Evolutionary conservation across 2,797 vertebrate genomes (phyloP).

Genomic region (Enteromius argenteus): DNA sequence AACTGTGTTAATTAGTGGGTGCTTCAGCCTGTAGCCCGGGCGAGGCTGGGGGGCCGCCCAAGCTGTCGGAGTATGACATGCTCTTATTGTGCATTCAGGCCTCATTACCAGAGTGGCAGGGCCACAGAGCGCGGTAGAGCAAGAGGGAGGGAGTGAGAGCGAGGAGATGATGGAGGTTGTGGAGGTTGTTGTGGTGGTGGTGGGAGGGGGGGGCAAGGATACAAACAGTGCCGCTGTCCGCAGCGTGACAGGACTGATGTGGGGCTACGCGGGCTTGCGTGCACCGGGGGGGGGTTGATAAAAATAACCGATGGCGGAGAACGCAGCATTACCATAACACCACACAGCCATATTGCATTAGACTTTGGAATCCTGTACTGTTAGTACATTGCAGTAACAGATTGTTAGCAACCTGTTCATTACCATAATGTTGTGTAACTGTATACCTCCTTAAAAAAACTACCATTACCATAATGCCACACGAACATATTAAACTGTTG

Average conservation of each 20-base stretch:
- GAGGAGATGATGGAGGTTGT: slow-evolving; percentile 48
- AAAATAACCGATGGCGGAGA: slow-evolving; percentile 71
- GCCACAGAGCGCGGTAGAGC: slow-evolving; percentile 59
- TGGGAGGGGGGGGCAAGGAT: slow-evolving; percentile 76
- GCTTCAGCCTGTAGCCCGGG: slow-evolving; percentile 82
- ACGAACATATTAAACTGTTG: not conserved
- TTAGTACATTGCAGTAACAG: not conserved
- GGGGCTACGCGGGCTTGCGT: slow-evolving; percentile 72
- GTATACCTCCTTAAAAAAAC: not conserved
- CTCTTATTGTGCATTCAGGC: slow-evolving; percentile 85
- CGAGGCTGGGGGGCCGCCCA: slow-evolving; percentile 81
- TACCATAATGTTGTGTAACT: slow-evolving; percentile 8
- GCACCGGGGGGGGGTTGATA: slow-evolving; percentile 74
- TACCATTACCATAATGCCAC: not conserved
- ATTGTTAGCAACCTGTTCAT: slow-evolving; percentile 15
- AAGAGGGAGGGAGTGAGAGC: slow-evolving; percentile 38
- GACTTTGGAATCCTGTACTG: slow-evolving; percentile 27
- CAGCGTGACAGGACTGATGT: slow-evolving; percentile 83
- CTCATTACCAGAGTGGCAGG: slow-evolving; percentile 78
- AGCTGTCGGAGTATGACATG: slow-evolving; percentile 85
- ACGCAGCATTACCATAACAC: slow-evolving; percentile 53
- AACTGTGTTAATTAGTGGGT: slow-evolving; percentile 85
- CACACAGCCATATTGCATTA: slow-evolving; percentile 15
- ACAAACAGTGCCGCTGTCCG: slow-evolving; percentile 80
- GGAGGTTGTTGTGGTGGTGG: too few relatives aligned